A percentile compares a stretch with the other conserved stretches of the same genome.
Evolutionary conservation across 2,888 invertebrate species (phyloP).

Genomic region (Euzophera pinguis): DNA sequence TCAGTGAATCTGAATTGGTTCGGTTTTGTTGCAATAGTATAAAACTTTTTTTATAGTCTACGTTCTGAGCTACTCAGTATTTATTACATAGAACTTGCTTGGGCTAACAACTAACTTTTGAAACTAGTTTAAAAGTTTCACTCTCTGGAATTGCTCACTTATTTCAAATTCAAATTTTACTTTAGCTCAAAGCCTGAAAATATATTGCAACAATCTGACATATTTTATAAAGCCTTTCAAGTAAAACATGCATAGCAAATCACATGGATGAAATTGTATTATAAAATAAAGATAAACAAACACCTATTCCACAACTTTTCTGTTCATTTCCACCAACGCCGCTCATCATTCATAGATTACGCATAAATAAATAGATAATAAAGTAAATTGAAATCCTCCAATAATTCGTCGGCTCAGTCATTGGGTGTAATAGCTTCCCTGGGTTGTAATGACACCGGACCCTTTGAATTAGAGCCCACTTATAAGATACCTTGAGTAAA

Average conservation of each 20-base stretch:
- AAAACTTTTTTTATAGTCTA: too few relatives aligned
- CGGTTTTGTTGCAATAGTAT: neutral
- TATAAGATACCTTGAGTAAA: constrained; percentile 43
- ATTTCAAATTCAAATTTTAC: too few relatives aligned
- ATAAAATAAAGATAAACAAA: neutral
- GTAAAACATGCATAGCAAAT: too few relatives aligned
- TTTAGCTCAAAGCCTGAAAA: too few relatives aligned
- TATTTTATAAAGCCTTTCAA: too few relatives aligned
- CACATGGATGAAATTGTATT: neutral
- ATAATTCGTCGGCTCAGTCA: constrained; percentile 48
- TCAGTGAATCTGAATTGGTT: neutral
- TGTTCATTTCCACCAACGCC: constrained; percentile 43
- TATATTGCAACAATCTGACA: too few relatives aligned
- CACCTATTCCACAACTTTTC: constrained; percentile 34
- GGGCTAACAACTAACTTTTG: too few relatives aligned
- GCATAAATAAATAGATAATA: constrained; percentile 78
- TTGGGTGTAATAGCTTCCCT: constrained; percentile 39
- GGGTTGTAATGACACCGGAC: constrained; percentile 61
- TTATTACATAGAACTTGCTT: too few relatives aligned
- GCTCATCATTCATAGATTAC: constrained; percentile 67
- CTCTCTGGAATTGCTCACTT: too few relatives aligned
- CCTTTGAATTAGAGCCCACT: constrained; percentile 54
- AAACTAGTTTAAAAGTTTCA: too few relatives aligned
- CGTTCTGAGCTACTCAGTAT: too few relatives aligned
- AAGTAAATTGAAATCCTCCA: constrained; percentile 74